Evolutionary conservation across 2,113 vertebrate genomes (phyloP).

Genomic region (Cathartes aura): DNA sequence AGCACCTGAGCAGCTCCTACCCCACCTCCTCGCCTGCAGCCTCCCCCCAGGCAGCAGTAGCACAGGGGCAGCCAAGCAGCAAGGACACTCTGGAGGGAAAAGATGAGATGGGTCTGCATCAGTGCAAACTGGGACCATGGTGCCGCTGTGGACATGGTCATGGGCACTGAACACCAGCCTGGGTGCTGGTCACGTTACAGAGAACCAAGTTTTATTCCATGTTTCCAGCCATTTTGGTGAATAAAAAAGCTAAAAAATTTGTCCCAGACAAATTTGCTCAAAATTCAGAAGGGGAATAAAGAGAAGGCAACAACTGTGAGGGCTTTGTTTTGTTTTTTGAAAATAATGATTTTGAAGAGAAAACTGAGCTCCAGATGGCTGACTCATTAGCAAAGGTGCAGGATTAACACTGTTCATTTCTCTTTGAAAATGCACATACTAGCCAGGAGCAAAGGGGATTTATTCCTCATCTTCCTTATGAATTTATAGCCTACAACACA

Average conservation of each 20-base stretch:
- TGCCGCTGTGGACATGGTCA: not conserved
- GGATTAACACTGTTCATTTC: not conserved
- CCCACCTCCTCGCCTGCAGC: not conserved
- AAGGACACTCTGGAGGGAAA: not conserved
- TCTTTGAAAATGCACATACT: not conserved
- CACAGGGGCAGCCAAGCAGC: not conserved
- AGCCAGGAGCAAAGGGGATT: not conserved
- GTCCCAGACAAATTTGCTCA: not conserved
- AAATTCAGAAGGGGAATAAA: not conserved
- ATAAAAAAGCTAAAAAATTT: not conserved
- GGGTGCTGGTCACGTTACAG: not conserved
- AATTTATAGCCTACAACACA: not conserved
- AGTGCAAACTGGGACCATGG: not conserved
- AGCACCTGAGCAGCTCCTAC: not conserved
- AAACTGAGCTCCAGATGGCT: not conserved
- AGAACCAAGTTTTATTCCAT: not conserved
- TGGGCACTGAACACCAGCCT: not conserved
- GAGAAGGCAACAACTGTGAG: not conserved
- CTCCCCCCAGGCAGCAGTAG: not conserved
- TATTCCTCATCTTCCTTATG: not conserved
- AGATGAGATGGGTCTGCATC: not conserved
- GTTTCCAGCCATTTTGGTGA: not conserved
- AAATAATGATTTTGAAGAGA: not conserved
- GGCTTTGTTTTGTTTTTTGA: not conserved
- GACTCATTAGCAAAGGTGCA: not conserved